phyloP scores from a whole-genome alignment of 2,888 invertebrate species.

The Thereva unica region DNA sequence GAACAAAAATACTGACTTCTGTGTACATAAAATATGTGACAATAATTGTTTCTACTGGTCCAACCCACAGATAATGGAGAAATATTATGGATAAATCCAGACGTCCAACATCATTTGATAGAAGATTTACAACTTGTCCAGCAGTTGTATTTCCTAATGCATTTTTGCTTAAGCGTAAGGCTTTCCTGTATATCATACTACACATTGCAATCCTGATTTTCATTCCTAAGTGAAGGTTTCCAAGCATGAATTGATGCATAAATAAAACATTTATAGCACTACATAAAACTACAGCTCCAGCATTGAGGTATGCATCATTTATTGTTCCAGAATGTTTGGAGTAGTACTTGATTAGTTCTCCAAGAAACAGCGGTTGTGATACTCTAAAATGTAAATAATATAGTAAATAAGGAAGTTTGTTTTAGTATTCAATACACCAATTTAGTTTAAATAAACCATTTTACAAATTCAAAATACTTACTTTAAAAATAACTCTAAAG shows the following conservation, averaged over 20 bases:
- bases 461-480: slow-evolving; percentile 44
- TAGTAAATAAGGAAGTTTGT: slow-evolving; percentile 10
- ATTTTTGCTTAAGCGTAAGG: slow-evolving; percentile 69
- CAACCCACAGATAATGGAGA: slow-evolving; percentile 90
- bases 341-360: slow-evolving; percentile 67
- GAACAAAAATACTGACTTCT: slow-evolving; percentile 57
- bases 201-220: slow-evolving; percentile 70
- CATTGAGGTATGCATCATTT: slow-evolving; percentile 73
- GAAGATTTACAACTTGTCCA: slow-evolving; percentile 81
- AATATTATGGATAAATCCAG: slow-evolving; percentile 73
- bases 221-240: slow-evolving; percentile 68
- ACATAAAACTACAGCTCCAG: slow-evolving; percentile 72
- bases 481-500: slow-evolving; percentile 67
- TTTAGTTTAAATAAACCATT: slow-evolving; percentile 8
- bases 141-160: slow-evolving; percentile 76
- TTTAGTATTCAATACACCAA: not conserved
- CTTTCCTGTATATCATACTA: slow-evolving; percentile 70
- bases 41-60: slow-evolving; percentile 79
- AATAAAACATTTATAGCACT: slow-evolving; percentile 75
- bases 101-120: slow-evolving; percentile 91
- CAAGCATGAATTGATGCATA: slow-evolving; percentile 90
- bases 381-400: slow-evolving; percentile 58
- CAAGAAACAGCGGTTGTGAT: slow-evolving; percentile 67
- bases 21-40: slow-evolving; percentile 78
- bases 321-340: slow-evolving; percentile 45